Evolutionary conservation across 2,888 invertebrate species (phyloP).

Genomic region (Spilosoma lubricipeda): DNA sequence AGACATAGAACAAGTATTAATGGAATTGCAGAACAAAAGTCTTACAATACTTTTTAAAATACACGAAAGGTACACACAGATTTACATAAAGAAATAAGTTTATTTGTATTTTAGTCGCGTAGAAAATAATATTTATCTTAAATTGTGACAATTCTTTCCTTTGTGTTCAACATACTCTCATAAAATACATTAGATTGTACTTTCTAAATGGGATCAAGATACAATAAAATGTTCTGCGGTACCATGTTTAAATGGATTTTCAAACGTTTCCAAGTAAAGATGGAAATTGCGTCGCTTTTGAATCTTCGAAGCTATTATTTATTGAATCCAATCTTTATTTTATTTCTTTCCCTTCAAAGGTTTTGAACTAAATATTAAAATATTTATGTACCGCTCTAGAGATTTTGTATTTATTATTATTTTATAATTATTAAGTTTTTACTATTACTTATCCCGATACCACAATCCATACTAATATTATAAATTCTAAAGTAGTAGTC

Average conservation of each 20-base stretch:
- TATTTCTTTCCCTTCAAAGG: neutral
- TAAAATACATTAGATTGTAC: constrained; percentile 1
- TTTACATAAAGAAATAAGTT: neutral
- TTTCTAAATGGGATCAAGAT: constrained; percentile 9
- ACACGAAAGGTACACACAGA: neutral
- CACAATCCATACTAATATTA: too few relatives aligned
- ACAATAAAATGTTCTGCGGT: constrained; percentile 14
- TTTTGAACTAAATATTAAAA: neutral
- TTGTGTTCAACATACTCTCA: constrained; percentile 8
- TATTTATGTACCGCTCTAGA: neutral
- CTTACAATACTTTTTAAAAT: too few relatives aligned
- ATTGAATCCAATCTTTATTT: constrained; percentile 3
- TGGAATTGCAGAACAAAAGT: too few relatives aligned
- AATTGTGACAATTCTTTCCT: constrained; percentile 2
- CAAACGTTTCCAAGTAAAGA: constrained; percentile 4
- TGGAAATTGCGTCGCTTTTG: neutral
- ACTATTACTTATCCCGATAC: neutral
- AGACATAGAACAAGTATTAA: too few relatives aligned
- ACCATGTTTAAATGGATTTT: constrained; percentile 15
- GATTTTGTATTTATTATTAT: neutral
- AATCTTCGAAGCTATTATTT: neutral
- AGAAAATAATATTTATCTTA: neutral
- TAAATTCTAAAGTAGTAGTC: too few relatives aligned
- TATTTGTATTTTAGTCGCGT: neutral
- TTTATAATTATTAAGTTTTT: neutral